Percentiles rank a stretch among this genome's conserved stretches.
Conservation (phyloP, 2,797 vertebrate species). For the Sebastes trivittatus region DNA sequence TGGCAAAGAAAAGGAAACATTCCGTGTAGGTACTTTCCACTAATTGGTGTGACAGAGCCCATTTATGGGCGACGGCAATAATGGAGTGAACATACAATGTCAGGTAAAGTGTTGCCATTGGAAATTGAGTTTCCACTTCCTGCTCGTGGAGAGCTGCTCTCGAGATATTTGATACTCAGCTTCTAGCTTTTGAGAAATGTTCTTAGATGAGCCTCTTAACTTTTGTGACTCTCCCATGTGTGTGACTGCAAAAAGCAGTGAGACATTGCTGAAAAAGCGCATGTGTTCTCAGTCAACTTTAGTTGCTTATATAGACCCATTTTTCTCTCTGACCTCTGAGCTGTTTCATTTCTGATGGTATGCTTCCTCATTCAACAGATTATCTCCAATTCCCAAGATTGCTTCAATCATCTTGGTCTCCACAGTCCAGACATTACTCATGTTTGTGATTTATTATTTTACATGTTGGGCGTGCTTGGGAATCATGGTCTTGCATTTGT, state of each 20-base stretch:
- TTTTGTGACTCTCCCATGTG: neutral
- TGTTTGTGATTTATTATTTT: conserved; percentile 34
- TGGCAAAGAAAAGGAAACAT: conserved; percentile 52
- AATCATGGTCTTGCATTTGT: conserved; percentile 23
- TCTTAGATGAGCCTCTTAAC: neutral
- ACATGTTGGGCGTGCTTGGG: neutral
- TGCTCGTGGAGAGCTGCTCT: neutral
- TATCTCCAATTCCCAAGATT: conserved; percentile 24
- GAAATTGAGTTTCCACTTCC: conserved; percentile 14
- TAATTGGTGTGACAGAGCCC: conserved; percentile 43
- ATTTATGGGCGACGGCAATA: conserved; percentile 20
- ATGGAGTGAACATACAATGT: conserved; percentile 2
- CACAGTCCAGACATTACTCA: conserved; percentile 14
- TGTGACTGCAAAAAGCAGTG: neutral
- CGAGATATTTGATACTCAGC: conserved; percentile 1
- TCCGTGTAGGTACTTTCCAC: conserved; percentile 24
- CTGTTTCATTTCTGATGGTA: conserved; percentile 42
- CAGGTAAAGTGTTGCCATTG: conserved; percentile 4
- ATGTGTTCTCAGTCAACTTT: conserved; percentile 5
- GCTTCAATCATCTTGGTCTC: neutral
- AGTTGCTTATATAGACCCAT: neutral
- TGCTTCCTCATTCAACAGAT: conserved; percentile 23
- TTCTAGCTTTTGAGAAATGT: neutral
- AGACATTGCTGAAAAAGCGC: neutral
- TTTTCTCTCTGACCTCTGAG: conserved; percentile 16